These are phyloP conservation scores for Samia ricini DNA, from an alignment of 1,140 invertebrate species.

Conservation along the genomic window DNA sequence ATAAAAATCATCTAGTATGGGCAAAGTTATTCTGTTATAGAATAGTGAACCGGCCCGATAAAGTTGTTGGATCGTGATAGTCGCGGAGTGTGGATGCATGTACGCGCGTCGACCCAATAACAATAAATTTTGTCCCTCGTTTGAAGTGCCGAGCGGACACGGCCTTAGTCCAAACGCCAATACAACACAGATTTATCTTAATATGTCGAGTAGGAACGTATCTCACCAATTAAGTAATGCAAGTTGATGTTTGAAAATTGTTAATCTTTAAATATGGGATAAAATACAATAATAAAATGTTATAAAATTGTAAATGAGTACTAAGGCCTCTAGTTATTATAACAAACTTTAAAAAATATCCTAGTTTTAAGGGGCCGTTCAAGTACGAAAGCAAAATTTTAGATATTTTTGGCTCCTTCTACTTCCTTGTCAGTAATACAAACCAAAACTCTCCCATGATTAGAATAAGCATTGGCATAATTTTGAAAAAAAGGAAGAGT, in stretches of 20 bases:
- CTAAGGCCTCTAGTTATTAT: too few relatives aligned
- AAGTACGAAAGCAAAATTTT: too few relatives aligned
- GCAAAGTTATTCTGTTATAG: slow-evolving; percentile 41
- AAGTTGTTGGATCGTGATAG: slow-evolving; percentile 72
- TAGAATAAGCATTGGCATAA: too few relatives aligned
- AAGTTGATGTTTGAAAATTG: neutral
- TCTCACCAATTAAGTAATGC: neutral
- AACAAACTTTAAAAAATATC: too few relatives aligned
- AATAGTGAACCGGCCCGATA: slow-evolving; percentile 63
- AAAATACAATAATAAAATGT: too few relatives aligned
- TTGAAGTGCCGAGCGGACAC: slow-evolving; percentile 60
- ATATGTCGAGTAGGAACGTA: neutral
- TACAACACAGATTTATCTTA: slow-evolving; percentile 1
- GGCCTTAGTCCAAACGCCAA: slow-evolving; percentile 18
- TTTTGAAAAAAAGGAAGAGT: too few relatives aligned
- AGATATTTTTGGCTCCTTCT: too few relatives aligned
- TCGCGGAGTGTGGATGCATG: slow-evolving; percentile 75
- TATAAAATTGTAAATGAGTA: too few relatives aligned
- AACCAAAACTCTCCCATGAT: too few relatives aligned
- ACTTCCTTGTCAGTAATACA: too few relatives aligned
- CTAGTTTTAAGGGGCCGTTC: too few relatives aligned
- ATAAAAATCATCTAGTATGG: slow-evolving; percentile 28
- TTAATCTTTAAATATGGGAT: neutral
- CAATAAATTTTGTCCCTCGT: slow-evolving; percentile 72
- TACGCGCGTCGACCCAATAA: slow-evolving; percentile 70